Evolutionary conservation across 2,797 vertebrate species (phyloP), one percentile per base, ranked within the genome.

Genomic region (Sebastes hubbsi): DNA sequence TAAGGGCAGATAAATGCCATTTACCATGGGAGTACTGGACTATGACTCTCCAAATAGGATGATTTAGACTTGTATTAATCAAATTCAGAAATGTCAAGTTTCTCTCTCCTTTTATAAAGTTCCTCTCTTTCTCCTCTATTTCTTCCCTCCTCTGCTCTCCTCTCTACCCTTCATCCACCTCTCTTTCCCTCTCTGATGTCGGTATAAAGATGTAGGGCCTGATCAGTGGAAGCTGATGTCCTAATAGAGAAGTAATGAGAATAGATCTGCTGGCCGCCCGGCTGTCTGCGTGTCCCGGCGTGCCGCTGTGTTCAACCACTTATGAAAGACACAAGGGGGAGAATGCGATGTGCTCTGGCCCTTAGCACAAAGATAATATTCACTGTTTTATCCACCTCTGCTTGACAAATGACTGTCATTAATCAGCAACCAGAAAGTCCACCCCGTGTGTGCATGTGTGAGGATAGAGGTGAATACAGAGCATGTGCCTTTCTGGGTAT

Each of bases 281-380:
- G 85, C 78, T 46, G 88, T 90, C 87, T 88, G 84, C 80, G 60
- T 86, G 88, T 87, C 89, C 77, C 81, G 27, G 80, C 74, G 30
- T 80, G 91, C 83, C 10, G 74, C 89, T 62, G 86, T 94, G 91
- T 86, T 94, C 92, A 93, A 86, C 91, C 93, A 89, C 91, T 94
- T 94, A 94, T 94, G 90, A 94, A 95, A 94, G 91, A 93, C 93
- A 91, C 27, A 49, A 80, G 86, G 72, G 87, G 89, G 86, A 81
- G 88, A 77, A 87, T 55, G 86, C 70, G 88, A 90, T 90, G 87
- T 86, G 86, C 89, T 88, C 84, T 75, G 88, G 88, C 90, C 89
- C 87, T 92, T 91, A 93, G 89, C 84, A 84, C 89, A 93, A 92
- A 93, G 92, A 95, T 94, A 94, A 95, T 95, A 95, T 94, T 95